These are phyloP conservation scores for Dascyllus trimaculatus DNA, from an alignment of 2,113 vertebrate species.

Conservation along the genomic window DNA sequence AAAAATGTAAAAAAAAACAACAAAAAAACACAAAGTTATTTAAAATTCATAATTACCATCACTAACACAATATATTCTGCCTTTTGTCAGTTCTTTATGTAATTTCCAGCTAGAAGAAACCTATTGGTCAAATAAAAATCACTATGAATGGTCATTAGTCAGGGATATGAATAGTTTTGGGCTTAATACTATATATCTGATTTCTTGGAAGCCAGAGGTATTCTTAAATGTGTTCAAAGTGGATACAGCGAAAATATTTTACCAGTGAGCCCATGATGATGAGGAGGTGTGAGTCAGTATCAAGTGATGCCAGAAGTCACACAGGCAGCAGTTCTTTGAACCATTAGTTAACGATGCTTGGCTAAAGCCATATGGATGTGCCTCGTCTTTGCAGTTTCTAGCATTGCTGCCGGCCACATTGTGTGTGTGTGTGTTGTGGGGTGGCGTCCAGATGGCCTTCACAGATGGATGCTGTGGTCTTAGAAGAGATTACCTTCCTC, in stretches of 20 bases:
- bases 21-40: too few relatives aligned
- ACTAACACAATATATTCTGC: too few relatives aligned
- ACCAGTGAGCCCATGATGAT: background rate
- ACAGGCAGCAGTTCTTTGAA: slow-evolving; percentile 44
- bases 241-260: background rate
- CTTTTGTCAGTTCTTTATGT: too few relatives aligned
- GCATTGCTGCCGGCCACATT: slow-evolving; percentile 24
- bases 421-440: slow-evolving; percentile 32
- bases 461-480: slow-evolving; percentile 88
- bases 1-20: too few relatives aligned
- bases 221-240: background rate
- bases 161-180: too few relatives aligned
- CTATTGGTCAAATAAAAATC: too few relatives aligned
- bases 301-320: slow-evolving; percentile 44
- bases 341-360: slow-evolving; percentile 30
- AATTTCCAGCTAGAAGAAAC: too few relatives aligned
- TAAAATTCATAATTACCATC: too few relatives aligned
- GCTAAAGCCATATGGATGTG: slow-evolving; percentile 42
- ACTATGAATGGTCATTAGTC: too few relatives aligned
- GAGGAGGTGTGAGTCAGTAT: slow-evolving; percentile 4
- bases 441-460: slow-evolving; percentile 85
- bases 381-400: slow-evolving; percentile 37
- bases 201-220: background rate
- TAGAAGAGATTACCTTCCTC: slow-evolving; percentile 88
- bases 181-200: background rate